Base-by-base conservation (phyloP, 2,113 vertebrate species). In the Odontophorus gujanensis region DNA sequence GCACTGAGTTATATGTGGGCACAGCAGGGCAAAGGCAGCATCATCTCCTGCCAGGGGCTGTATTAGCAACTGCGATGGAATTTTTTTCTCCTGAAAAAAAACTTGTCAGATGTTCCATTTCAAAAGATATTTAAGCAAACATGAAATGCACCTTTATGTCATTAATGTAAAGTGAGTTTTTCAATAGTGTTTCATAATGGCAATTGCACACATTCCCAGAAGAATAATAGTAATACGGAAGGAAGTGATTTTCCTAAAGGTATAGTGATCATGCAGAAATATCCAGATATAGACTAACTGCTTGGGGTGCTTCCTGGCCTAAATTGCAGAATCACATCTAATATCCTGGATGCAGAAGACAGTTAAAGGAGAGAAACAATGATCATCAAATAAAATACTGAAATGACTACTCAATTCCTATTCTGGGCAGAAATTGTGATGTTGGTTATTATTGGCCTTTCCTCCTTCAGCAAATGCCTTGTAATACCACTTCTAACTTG, bases 371-470 rank as follows among this genome's bases (percentile, higher is more conserved):
- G 34, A 90, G 34, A 85, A 91, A 89, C 73, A 48, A 50, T 4
- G 22, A 77, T 83, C 45, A 63, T 92, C 89, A 93, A 92, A 75
- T 75, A 71, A 84, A 96, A 69, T 67, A 85, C 24, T 30, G 42
- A 87, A 82, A 85, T 89, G 9, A 76, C 45, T 50, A 62, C 76
- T 93, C 58, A 59, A 30, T 91, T 96, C 50, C 38, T 73, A 38
- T 83, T 92, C 50, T 85, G n/a, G 59, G 25, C 32, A 95, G 87
- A 85, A 91, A 89, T 42, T n/a, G 48, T 53, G 30, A 79, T 76
- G 22, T 66, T 85, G 32, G 17, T 63, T 89, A 77, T 87, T 85
- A 42, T 24, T 2, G 4, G 63, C 45, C 76, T 92, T 96, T 89
- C 83, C 50, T 51, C 38, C 38, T 80, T 80, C 75, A 80, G 22